phyloP scores from a whole-genome alignment of 2,113 vertebrate species.

The Rhombomys opimus region DNA sequence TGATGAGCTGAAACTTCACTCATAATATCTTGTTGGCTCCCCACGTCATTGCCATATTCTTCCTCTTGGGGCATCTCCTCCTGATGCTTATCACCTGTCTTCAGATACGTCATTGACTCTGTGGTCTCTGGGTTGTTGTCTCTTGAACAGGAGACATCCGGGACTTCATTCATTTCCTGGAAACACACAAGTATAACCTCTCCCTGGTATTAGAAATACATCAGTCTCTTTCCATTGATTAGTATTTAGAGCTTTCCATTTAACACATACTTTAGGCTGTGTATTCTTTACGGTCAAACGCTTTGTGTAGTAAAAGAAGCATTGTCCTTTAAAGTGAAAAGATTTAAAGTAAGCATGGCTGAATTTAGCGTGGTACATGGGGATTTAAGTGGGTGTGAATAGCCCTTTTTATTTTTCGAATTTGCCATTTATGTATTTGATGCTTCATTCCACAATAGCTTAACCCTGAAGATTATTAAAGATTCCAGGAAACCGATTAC shows the following conservation, averaged over 20 bases:
- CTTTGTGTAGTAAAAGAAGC: neutral
- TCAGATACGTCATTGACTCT: too few relatives aligned
- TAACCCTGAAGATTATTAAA: neutral
- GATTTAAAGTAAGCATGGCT: neutral
- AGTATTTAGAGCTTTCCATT: neutral
- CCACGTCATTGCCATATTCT: too few relatives aligned
- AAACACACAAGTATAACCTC: neutral
- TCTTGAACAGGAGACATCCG: too few relatives aligned
- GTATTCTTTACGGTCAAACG: neutral
- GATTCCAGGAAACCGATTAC: neutral
- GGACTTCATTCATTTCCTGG: too few relatives aligned
- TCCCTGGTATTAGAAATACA: neutral
- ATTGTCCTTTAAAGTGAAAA: neutral
- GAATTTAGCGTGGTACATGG: neutral
- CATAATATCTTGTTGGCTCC: too few relatives aligned
- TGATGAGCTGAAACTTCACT: too few relatives aligned
- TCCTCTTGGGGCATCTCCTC: too few relatives aligned
- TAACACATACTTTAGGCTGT: neutral
- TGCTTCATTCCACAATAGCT: neutral
- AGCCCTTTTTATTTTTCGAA: neutral
- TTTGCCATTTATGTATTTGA: neutral
- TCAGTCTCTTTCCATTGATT: too few relatives aligned
- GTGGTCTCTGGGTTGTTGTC: too few relatives aligned
- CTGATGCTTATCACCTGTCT: too few relatives aligned
- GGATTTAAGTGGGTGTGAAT: neutral